Percentiles rank a stretch among this genome's conserved stretches.
Evolutionary conservation across 2,113 vertebrate species (phyloP).

Genomic region (Lichenostomus cassidix): DNA sequence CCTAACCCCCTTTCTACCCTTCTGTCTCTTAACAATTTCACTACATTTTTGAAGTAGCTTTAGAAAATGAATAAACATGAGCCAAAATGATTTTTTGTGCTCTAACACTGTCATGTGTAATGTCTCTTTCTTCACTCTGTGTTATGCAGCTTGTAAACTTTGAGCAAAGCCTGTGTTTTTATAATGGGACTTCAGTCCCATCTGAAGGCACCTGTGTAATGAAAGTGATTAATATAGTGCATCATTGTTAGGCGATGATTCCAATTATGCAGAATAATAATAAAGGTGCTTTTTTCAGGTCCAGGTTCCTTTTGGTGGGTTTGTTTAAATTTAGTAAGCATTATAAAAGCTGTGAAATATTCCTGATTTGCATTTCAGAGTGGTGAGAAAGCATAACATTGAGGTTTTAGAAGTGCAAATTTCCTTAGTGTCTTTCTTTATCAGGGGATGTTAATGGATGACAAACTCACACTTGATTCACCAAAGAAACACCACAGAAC

Average conservation of each 20-base stretch:
- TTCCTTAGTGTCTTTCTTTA: not conserved
- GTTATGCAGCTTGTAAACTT: not conserved
- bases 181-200: not conserved
- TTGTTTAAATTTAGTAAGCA: conserved; percentile 18
- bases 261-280: conserved; percentile 22
- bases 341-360: not conserved
- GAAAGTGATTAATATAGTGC: not conserved
- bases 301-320: not conserved
- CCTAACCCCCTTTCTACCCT: not conserved
- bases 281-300: not conserved
- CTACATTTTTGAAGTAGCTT: not conserved
- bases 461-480: not conserved
- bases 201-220: not conserved
- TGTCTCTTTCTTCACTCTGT: not conserved
- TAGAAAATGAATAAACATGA: not conserved
- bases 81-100: not conserved
- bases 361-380: conserved; percentile 32
- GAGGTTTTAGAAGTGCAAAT: conserved; percentile 15
- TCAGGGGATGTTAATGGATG: not conserved
- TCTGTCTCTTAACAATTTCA: not conserved
- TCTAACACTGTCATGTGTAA: not conserved
- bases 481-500: not conserved
- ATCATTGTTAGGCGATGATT: not conserved
- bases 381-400: not conserved
- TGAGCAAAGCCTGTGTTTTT: not conserved